Evolutionary conservation across 2,888 invertebrate genomes (phyloP), one percentile per base, ranked within the genome.

Genomic region (Anticlea derivata): DNA sequence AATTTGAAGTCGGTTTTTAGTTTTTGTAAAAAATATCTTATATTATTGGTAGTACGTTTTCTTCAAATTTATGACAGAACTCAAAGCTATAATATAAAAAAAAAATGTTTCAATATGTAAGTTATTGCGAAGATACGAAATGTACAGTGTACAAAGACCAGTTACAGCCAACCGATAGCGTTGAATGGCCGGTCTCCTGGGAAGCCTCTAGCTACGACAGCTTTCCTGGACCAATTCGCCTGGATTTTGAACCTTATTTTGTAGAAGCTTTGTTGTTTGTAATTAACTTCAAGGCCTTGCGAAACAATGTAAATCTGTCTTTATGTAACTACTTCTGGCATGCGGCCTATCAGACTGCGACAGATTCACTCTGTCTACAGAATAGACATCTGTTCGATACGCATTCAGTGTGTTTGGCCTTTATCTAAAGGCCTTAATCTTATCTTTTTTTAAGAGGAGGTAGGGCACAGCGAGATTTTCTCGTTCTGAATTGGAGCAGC

Each of bases 161-260:
- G 43, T 20, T 13, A 27, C 24, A 26, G 26, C 22, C 37, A 30
- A 20, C 45, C 29, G 45, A 45, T 37, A 37, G 20, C 45, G 30
- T 45, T 45, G 45, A 45, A 45, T 27, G 29, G 29, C 20, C 29
- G 23, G 29, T 37, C 45, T 29, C 45, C n/a, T 29, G 45, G 11
- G 45, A 26, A 35, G 12, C 37, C 23, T 45, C n/a, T 22, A 4
- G 8, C 43, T 39, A 11, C 26, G 6, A 24, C 13, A 37, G 23
- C 22, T 11, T 7, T 27, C 7, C 29, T 12, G 6, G 6, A 29
- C 26, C 6, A 12, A 22, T 44, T 44, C 22, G 22, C 27, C 8
- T 26, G 12, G 45, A 37, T 30, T 45, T 30, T 30, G 23, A 13
- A 35, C 29, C 29, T 23, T 45, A 37, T 13, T 33, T 26, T 6